These are phyloP conservation scores for Agrilus planipennis DNA, from an alignment of 1,140 invertebrate genomes.

Conservation along the genomic window DNA sequence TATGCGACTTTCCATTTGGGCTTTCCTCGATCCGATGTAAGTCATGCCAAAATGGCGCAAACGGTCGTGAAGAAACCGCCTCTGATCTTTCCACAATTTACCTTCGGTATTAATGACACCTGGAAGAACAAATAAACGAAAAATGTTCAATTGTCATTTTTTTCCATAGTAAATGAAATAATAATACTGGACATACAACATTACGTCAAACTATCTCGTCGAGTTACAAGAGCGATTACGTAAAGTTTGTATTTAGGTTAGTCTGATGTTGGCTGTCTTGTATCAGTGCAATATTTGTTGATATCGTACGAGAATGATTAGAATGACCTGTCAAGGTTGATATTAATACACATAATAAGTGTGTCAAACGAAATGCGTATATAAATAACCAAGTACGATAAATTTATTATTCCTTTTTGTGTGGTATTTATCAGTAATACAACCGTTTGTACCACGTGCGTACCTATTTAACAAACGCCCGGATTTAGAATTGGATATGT, in stretches of 20 bases:
- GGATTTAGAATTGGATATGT: no score
- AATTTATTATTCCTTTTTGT: no score
- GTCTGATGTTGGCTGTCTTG: no score
- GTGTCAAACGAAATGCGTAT: constrained; percentile 5
- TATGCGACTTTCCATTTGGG: constrained; percentile 74
- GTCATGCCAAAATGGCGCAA: constrained; percentile 85
- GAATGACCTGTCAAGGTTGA: constrained; percentile 13
- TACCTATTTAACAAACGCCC: not conserved
- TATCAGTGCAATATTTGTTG: no score
- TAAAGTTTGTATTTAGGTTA: no score
- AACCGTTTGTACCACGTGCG: constrained; percentile 2
- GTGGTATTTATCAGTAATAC: no score
- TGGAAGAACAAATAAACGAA: constrained; percentile 36
- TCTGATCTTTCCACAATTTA: constrained; percentile 82
- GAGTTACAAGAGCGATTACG: no score
- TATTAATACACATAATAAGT: constrained; percentile 6
- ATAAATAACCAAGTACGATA: no score
- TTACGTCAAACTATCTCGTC: no score
- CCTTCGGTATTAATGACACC: constrained; percentile 87
- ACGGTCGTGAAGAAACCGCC: constrained; percentile 80
- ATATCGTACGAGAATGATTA: no score
- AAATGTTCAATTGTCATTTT: not conserved
- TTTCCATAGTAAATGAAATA: no score
- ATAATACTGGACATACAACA: no score
- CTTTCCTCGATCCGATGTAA: constrained; percentile 62